Conservation (phyloP, 2,888 invertebrate genomes). For the Rhagonycha lutea region DNA sequence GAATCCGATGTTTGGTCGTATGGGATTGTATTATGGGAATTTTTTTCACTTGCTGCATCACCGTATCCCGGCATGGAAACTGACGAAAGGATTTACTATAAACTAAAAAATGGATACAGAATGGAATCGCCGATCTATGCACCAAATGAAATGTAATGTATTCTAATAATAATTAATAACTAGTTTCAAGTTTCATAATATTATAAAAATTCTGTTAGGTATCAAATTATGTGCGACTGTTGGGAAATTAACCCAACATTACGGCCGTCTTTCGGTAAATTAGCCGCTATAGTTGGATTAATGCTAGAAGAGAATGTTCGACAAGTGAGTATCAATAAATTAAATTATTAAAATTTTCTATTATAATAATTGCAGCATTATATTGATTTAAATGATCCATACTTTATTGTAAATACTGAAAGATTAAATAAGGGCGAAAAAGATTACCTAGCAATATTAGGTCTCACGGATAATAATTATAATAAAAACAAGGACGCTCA, state of each 20-base stretch:
- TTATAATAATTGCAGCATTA: background rate
- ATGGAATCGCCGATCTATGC: background rate
- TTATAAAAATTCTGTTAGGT: too few species aligned
- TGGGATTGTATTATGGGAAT: constrained; percentile 88
- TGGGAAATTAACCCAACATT: background rate
- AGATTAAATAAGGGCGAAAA: background rate
- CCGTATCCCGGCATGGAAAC: background rate
- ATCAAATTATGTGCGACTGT: background rate
- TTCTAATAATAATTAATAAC: too few species aligned
- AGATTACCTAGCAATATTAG: background rate
- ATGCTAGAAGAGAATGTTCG: background rate
- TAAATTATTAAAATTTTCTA: background rate
- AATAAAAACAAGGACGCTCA: background rate
- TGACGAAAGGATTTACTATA: background rate
- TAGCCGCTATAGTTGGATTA: background rate
- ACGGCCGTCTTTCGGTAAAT: background rate
- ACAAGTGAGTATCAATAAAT: background rate
- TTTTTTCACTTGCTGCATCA: constrained; percentile 82
- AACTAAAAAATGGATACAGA: background rate
- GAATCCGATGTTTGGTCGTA: constrained; percentile 96
- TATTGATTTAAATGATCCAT: background rate
- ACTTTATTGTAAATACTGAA: background rate
- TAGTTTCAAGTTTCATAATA: too few species aligned
- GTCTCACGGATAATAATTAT: background rate
- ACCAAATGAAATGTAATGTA: too few species aligned